phyloP scores from a whole-genome alignment of 2,113 vertebrate genomes.

The Diphyllodes magnificus region DNA sequence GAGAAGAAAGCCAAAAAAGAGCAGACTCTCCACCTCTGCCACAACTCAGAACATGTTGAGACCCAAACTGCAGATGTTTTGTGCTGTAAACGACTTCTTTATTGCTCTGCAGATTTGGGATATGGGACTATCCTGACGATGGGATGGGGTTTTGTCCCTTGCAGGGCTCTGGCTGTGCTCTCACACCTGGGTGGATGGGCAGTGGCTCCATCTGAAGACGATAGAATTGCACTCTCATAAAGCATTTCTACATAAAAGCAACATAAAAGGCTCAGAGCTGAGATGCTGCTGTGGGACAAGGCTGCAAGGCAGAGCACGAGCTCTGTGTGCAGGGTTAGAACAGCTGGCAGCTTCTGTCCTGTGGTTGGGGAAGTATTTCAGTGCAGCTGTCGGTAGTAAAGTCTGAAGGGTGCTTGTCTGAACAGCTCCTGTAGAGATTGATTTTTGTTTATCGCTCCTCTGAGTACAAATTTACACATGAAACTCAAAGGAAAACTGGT shows the following conservation, averaged over 20 bases:
- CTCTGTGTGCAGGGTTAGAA: not conserved
- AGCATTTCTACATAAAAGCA: not conserved
- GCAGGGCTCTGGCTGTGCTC: not conserved
- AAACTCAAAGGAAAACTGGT: conserved; percentile 16
- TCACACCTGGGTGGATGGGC: not conserved
- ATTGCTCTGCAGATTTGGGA: not conserved
- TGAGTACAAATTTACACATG: conserved; percentile 45
- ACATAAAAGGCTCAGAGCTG: not conserved
- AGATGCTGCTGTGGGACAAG: not conserved
- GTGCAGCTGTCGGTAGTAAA: conserved; percentile 54
- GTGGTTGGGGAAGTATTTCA: conserved; percentile 27
- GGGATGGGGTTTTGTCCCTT: not conserved
- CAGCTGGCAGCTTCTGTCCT: not conserved
- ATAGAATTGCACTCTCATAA: not conserved
- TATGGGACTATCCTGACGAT: not conserved
- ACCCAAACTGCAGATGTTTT: not conserved
- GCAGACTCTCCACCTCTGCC: not conserved
- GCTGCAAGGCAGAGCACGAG: not conserved
- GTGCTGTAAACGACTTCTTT: not conserved
- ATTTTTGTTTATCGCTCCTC: conserved; percentile 52
- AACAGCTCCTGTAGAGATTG: conserved; percentile 22
- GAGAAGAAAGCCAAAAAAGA: not conserved
- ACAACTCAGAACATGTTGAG: not conserved
- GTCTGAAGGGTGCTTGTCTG: conserved; percentile 38
- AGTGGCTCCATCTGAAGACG: not conserved